These are phyloP conservation scores for Dicranocentrus wangi DNA, from an alignment of 2,888 invertebrate species.

Conservation along the genomic window DNA sequence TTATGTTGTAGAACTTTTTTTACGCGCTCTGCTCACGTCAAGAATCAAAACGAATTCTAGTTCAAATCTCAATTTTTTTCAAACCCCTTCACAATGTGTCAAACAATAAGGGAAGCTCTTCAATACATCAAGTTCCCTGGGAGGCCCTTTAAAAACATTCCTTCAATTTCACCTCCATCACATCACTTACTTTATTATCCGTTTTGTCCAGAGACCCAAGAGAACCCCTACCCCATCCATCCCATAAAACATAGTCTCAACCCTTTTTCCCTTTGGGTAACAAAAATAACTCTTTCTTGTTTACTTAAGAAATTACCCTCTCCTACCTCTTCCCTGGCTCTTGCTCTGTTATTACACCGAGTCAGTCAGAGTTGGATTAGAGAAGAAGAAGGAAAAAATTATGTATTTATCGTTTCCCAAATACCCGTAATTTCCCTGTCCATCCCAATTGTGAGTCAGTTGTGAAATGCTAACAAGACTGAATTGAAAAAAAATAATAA, in stretches of 20 bases:
- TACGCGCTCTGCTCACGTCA: slow-evolving; percentile 10
- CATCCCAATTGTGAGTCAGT: not conserved
- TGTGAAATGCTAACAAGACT: slow-evolving; percentile 20
- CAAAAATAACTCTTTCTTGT: no score
- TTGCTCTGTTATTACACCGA: no score
- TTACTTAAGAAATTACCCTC: slow-evolving; percentile 46
- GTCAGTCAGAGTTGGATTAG: no score
- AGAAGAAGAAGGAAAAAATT: not conserved
- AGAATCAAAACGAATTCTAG: slow-evolving; percentile 3
- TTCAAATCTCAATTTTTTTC: not conserved
- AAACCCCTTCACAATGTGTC: no score
- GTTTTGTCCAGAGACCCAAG: slow-evolving; percentile 3
- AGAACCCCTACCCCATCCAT: slow-evolving; percentile 34
- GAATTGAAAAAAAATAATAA: slow-evolving; percentile 3
- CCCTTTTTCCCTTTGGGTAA: slow-evolving; percentile 38
- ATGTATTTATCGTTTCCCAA: slow-evolving; percentile 22
- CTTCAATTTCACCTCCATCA: slow-evolving; percentile 28
- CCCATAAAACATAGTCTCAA: slow-evolving; percentile 51
- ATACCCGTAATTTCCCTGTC: slow-evolving; percentile 31
- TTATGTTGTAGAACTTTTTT: slow-evolving; percentile 14
- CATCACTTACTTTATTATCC: slow-evolving; percentile 12
- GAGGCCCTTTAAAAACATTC: slow-evolving; percentile 36
- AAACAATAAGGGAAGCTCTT: no score
- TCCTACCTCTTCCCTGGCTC: no score
- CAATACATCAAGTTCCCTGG: not conserved